Base-by-base conservation (phyloP, 2,888 invertebrate genomes). In the Diaperis boleti region DNA sequence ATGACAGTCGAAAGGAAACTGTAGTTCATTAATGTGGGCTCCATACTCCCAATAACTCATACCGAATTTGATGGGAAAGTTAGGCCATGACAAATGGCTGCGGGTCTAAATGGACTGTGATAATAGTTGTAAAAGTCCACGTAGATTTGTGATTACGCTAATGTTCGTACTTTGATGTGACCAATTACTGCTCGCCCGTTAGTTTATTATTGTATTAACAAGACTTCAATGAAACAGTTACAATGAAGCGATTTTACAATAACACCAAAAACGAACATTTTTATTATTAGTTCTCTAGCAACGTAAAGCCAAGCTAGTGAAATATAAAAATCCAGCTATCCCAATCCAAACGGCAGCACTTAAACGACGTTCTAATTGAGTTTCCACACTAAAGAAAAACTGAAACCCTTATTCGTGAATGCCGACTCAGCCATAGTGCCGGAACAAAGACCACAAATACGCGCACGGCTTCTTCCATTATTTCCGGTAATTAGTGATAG, bases 401-500 rank as follows among this genome's bases (percentile, higher is more conserved):
- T 7, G 11, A 42, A 44, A 45, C 7, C 10, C 7, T 45, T 45
- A 45, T 26, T 22, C 11, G 20, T 3, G 41, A 41, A 41, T 41
- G 18, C 7, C 3, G 41, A 4, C 11, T 50, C n/a, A 13, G 37
- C 35, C 13, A 33, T 29, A 17, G 47, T 31, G 22, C 10, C 22
- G 11, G 39, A 54, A 54, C 54, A 54, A 54, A 42, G 14, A 18
- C 31, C 7, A 37, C 44, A 57, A 60, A 60, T 44, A 41, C 56
- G 35, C 54, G 50, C 60, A 56, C 64, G 55, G 45, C 49, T 55
- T 47, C 47, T 39, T 44, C 64, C 39, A 61, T 64, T 61, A 61
- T 64, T 60, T 33, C 56, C 42, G 8, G 31, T 61, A 64, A 64
- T 61, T 64, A 57, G 61, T 37, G 61, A 61, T 44, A 45, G 60